phyloP scores from a whole-genome alignment of 2,888 invertebrate genomes.

The Schizotus pectinicornis region DNA sequence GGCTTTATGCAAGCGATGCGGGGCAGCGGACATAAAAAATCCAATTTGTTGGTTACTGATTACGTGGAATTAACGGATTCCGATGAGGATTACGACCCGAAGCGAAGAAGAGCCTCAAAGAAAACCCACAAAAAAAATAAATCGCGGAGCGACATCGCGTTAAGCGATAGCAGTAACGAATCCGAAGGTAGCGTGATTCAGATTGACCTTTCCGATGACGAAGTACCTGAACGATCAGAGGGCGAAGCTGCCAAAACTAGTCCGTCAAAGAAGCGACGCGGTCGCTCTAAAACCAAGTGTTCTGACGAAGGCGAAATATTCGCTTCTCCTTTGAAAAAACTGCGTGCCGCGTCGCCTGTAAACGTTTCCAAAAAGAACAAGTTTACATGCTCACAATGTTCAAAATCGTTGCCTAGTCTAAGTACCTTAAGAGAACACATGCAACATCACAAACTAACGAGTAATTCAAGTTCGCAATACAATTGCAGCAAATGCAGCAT shows the following conservation, averaged over 20 bases:
- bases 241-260: not conserved
- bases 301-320: constrained; percentile 9
- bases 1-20: constrained; percentile 47
- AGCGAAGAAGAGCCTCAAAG: constrained; percentile 28
- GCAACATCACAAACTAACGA: constrained; percentile 49
- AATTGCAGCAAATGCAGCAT: constrained; percentile 49
- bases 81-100: constrained; percentile 50
- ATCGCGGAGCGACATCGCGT: constrained; percentile 13
- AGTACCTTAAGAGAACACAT: constrained; percentile 53
- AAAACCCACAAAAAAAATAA: constrained; percentile 19
- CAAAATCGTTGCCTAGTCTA: constrained; percentile 54
- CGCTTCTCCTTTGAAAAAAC: constrained; percentile 37
- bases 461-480: constrained; percentile 33
- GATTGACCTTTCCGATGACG: constrained; percentile 42
- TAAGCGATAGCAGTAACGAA: constrained; percentile 38
- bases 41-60: constrained; percentile 40
- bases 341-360: constrained; percentile 27
- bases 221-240: constrained; percentile 14
- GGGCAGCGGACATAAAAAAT: constrained; percentile 9
- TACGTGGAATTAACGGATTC: constrained; percentile 53
- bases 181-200: constrained; percentile 39
- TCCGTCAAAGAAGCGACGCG: too few relatives aligned
- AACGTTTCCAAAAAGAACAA: constrained; percentile 35
- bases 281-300: not conserved
- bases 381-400: constrained; percentile 51